Conservation (phyloP, 1,140 invertebrate genomes). For the Drosophila cardini region DNA sequence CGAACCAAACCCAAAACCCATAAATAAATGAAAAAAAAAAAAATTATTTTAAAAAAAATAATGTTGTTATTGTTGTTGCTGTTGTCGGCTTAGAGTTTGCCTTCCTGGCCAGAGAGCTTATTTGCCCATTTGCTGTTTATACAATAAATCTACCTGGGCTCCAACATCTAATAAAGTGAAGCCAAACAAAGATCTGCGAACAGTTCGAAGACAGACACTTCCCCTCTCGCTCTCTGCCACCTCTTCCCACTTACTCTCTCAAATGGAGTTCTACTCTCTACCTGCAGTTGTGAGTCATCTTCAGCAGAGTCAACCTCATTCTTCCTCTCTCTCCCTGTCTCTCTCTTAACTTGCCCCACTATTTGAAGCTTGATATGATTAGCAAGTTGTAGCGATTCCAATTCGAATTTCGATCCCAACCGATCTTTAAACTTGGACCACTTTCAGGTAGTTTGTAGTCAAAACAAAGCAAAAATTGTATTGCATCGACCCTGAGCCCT, state of each 20-base stretch:
- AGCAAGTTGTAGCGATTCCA: conserved; percentile 58
- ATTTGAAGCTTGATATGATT: conserved; percentile 77
- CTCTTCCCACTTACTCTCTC: not conserved
- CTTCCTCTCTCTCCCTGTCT: not conserved
- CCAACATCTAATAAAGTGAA: conserved; percentile 60
- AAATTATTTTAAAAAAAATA: not conserved
- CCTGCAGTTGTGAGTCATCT: conserved; percentile 67
- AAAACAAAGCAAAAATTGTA: conserved; percentile 45
- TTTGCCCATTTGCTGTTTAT: conserved; percentile 72
- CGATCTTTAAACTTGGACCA: conserved; percentile 35
- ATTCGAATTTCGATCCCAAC: conserved; percentile 9
- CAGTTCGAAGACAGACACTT: not conserved
- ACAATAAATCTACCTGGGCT: conserved; percentile 78
- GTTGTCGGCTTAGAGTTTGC: conserved; percentile 24
- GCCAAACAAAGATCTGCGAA: conserved; percentile 36
- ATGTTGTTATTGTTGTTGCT: conserved; percentile 27
- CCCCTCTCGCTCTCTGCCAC: not conserved
- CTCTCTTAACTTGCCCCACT: conserved; percentile 61
- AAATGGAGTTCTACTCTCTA: conserved; percentile 33
- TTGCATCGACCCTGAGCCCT: conserved; percentile 59
- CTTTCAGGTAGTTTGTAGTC: conserved; percentile 65
- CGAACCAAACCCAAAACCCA: conserved; percentile 60
- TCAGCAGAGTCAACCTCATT: conserved; percentile 24
- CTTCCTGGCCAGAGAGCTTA: conserved; percentile 45
- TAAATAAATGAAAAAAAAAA: conserved; percentile 70